Percentiles rank a stretch among this genome's conserved stretches.
Conservation (phyloP, 2,888 invertebrate genomes). For the Cryptosula pallasiana region DNA sequence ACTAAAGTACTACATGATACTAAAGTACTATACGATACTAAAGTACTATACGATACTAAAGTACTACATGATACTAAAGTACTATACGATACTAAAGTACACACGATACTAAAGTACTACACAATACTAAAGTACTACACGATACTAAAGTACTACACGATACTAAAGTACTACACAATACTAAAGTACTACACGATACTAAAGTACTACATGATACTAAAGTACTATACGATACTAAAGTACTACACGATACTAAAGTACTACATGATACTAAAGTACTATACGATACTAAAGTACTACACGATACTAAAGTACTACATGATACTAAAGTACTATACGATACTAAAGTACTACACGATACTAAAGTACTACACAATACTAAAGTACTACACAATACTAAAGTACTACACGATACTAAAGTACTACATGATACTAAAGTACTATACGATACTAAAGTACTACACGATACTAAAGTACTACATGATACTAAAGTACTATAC, state of each 20-base stretch:
- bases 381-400: background rate
- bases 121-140: background rate
- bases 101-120: background rate
- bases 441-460: background rate
- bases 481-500: background rate
- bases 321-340: background rate
- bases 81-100: background rate
- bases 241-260: background rate
- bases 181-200: background rate
- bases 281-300: background rate
- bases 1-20: background rate
- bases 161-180: background rate
- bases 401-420: background rate
- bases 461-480: background rate
- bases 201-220: background rate
- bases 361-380: background rate
- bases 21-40: background rate
- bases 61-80: background rate
- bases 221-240: background rate
- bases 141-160: background rate
- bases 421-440: background rate
- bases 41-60: background rate
- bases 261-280: background rate
- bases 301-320: background rate
- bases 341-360: background rate